Percentiles rank a stretch among this genome's conserved stretches.
Conservation (phyloP, 2,797 vertebrate species). For the Fundulus diaphanus region DNA sequence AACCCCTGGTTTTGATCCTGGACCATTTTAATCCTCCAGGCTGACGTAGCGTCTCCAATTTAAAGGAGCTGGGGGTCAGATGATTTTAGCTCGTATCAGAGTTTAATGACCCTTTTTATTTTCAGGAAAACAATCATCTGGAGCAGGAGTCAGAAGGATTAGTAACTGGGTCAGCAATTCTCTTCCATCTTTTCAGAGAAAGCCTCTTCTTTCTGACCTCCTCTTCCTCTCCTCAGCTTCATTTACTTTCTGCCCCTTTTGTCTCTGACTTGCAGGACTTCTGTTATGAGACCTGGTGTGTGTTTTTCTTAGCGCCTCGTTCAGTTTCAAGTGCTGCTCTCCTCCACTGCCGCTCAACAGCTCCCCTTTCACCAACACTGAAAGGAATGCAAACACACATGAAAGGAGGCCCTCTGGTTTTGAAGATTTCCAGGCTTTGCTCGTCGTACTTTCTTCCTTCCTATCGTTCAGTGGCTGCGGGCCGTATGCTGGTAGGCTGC, state of each 20-base stretch:
- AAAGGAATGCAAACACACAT: slow-evolving; percentile 84
- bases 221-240: slow-evolving; percentile 24
- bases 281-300: slow-evolving; percentile 67
- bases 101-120: neutral
- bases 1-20: neutral
- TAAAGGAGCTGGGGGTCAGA: neutral
- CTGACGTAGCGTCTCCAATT: neutral
- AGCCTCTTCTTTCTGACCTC: slow-evolving; percentile 10
- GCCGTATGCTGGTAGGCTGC: slow-evolving; percentile 67
- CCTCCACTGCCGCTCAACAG: slow-evolving; percentile 68
- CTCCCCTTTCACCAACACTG: slow-evolving; percentile 77
- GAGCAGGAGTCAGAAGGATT: neutral
- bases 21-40: no score
- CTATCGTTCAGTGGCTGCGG: slow-evolving; percentile 63
- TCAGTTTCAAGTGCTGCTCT: slow-evolving; percentile 72
- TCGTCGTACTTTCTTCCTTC: slow-evolving; percentile 66
- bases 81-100: neutral
- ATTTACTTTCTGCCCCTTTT: slow-evolving; percentile 39
- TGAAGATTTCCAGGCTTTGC: slow-evolving; percentile 71
- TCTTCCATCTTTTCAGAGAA: neutral
- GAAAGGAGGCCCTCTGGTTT: slow-evolving; percentile 68
- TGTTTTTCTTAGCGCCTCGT: slow-evolving; percentile 75
- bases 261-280: slow-evolving; percentile 35
- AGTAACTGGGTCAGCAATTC: neutral
- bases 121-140: neutral